Conservation (phyloP, 2,113 vertebrate species). For the Chamaetylas fuelleborni region DNA sequence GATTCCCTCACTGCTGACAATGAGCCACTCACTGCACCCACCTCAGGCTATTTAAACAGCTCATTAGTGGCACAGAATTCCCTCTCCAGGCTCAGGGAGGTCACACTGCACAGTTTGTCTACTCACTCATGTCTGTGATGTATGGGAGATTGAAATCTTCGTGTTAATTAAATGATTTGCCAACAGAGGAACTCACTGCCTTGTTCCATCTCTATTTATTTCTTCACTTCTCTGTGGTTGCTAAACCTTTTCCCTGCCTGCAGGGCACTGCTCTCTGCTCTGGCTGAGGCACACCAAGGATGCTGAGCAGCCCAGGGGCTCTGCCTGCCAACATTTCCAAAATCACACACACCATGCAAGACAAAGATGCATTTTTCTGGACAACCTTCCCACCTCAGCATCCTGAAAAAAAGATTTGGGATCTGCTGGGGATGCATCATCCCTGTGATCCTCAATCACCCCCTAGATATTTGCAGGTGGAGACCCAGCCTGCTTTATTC, state of each 20-base stretch:
- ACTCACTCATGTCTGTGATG: neutral
- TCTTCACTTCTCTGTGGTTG: neutral
- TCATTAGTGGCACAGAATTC: neutral
- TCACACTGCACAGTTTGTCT: neutral
- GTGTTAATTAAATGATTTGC: neutral
- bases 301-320: neutral
- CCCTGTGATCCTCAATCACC: neutral
- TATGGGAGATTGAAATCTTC: neutral
- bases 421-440: neutral
- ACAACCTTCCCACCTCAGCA: neutral
- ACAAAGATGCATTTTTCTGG: rapidly evolving
- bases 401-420: neutral
- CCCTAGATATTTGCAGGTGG: neutral
- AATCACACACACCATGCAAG: rapidly evolving
- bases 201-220: neutral
- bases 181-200: neutral
- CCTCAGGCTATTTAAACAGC: neutral
- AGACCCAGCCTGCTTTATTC: neutral
- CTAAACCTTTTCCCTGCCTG: neutral
- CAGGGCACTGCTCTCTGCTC: neutral
- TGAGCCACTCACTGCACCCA: neutral
- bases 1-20: neutral
- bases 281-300: neutral
- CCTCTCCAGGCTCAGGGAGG: neutral
- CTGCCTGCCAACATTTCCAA: neutral